Conservation (phyloP, 2,888 invertebrate species). For the Escarpia spicata region DNA sequence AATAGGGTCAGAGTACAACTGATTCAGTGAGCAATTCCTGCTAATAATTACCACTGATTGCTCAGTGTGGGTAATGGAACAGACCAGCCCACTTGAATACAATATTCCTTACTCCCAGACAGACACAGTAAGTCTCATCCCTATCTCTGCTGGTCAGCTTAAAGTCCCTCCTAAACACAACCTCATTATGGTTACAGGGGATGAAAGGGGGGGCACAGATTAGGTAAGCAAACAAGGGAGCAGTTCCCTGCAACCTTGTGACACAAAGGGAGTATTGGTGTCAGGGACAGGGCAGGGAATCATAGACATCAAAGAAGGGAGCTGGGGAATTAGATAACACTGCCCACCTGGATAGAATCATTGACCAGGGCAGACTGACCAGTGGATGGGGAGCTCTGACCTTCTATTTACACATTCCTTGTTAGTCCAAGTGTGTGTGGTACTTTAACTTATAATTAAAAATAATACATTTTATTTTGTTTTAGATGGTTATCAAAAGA, state of each 20-base stretch:
- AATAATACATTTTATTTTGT: neutral
- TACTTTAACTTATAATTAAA: neutral
- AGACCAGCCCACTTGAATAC: neutral
- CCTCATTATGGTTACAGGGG: conserved; percentile 5
- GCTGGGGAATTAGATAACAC: neutral
- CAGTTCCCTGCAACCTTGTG: neutral
- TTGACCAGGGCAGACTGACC: neutral
- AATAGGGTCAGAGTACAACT: too few species aligned
- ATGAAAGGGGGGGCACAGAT: neutral
- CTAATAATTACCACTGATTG: too few species aligned
- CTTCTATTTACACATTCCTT: neutral
- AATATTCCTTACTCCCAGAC: neutral
- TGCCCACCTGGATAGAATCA: neutral
- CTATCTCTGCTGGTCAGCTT: neutral
- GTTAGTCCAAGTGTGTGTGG: neutral
- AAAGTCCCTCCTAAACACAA: conserved; percentile 8
- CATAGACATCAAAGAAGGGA: neutral
- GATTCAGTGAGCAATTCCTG: too few species aligned
- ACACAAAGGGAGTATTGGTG: conserved; percentile 13
- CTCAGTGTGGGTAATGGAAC: neutral
- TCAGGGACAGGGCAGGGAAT: neutral
- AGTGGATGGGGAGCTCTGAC: neutral
- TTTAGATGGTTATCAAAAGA: neutral
- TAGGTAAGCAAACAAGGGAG: neutral
- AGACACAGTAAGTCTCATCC: neutral